phyloP scores from a whole-genome alignment of 35 echinoderm and acorn worm species.

The Nesometra sesokonis region DNA sequence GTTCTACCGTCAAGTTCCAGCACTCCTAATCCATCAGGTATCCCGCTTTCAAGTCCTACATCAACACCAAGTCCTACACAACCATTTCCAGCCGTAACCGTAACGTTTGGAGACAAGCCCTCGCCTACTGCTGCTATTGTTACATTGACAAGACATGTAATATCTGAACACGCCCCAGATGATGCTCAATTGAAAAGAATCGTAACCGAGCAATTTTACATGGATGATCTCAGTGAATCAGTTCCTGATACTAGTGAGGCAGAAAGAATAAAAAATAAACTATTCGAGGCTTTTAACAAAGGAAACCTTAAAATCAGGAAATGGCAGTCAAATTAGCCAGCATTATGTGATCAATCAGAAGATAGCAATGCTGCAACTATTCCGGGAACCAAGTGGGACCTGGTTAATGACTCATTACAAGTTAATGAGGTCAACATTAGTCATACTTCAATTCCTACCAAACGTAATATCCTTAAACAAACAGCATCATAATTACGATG shows the following conservation, averaged over 20 bases:
- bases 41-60: too few species aligned
- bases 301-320: constrained; percentile 60
- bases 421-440: constrained; percentile 32
- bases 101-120: constrained; percentile 57
- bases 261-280: not conserved
- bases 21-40: too few species aligned
- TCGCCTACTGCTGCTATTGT: constrained; percentile 64
- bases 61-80: too few species aligned
- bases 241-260: constrained; percentile 16
- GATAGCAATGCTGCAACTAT: constrained; percentile 16
- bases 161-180: constrained; percentile 31
- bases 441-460: constrained; percentile 15
- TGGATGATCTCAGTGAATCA: constrained; percentile 43
- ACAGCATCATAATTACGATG: constrained; percentile 71
- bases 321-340: constrained; percentile 49
- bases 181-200: constrained; percentile 46
- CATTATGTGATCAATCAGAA: constrained; percentile 39
- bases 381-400: constrained; percentile 47
- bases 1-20: too few species aligned
- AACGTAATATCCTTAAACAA: constrained; percentile 39
- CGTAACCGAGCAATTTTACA: constrained; percentile 40
- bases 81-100: too few species aligned
- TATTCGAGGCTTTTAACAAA: constrained; percentile 26
- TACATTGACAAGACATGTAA: constrained; percentile 53
- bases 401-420: constrained; percentile 32